These are phyloP conservation scores for Scolopax mira DNA, from an alignment of 2,113 vertebrate species.

Conservation along the genomic window DNA sequence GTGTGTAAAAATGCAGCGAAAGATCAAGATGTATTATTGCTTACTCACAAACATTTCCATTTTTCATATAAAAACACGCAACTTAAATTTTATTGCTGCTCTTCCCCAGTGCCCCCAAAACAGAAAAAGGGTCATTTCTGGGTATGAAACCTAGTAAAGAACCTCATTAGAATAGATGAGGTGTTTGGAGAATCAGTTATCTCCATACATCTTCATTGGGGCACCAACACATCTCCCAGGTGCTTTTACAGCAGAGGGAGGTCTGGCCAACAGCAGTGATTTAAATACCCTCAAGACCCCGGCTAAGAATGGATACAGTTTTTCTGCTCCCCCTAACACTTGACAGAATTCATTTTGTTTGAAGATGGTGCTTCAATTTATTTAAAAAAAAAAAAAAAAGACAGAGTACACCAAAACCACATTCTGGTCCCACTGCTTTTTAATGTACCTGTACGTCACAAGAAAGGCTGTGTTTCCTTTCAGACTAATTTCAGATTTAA, in stretches of 20 bases:
- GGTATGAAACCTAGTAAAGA: not conserved
- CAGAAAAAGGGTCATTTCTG: not conserved
- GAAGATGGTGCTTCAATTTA: not conserved
- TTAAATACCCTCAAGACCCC: not conserved
- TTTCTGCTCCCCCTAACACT: not conserved
- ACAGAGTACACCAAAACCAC: not conserved
- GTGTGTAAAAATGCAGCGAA: not conserved
- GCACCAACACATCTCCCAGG: not conserved
- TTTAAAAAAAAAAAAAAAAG: not conserved
- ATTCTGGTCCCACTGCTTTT: not conserved
- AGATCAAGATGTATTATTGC: not conserved
- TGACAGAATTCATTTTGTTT: not conserved
- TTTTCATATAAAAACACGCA: not conserved
- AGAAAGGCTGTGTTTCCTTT: not conserved
- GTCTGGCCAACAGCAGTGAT: not conserved
- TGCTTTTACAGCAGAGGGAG: not conserved
- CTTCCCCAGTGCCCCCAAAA: not conserved
- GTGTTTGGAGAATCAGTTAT: not conserved
- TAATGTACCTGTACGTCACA: not conserved
- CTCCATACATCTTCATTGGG: not conserved
- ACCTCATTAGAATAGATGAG: not conserved
- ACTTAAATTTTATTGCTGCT: not conserved
- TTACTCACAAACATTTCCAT: not conserved
- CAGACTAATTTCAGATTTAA: not conserved
- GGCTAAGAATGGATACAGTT: not conserved